Percentiles rank a stretch among this genome's conserved stretches.
phyloP scores from a whole-genome alignment of 2,797 vertebrate species.

The Chelmon rostratus region DNA sequence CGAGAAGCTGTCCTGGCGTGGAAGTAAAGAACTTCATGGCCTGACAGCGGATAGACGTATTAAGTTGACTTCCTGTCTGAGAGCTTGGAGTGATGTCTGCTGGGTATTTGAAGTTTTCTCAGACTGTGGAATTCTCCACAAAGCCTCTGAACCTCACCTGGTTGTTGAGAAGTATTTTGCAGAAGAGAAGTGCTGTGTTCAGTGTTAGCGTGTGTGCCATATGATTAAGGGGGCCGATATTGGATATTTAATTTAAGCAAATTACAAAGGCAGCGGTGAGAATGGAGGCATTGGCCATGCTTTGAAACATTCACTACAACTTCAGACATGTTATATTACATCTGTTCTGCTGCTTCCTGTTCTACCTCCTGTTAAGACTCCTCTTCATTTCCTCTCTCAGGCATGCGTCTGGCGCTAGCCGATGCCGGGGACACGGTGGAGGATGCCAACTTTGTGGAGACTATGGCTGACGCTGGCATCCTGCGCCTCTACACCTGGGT shows the following conservation, averaged over 20 bases:
- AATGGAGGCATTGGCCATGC: not conserved
- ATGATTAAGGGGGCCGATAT: not conserved
- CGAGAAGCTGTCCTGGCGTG: conserved; percentile 11
- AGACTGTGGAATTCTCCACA: conserved; percentile 12
- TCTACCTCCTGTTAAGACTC: not conserved
- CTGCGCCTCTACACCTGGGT: conserved; percentile 97
- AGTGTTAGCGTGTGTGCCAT: not conserved
- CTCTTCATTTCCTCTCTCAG: conserved; percentile 71
- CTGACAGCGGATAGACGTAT: conserved; percentile 58
- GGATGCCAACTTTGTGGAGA: conserved; percentile 98
- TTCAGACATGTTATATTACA: not conserved
- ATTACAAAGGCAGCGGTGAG: not conserved
- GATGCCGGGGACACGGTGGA: conserved; percentile 98
- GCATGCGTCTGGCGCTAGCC: conserved; percentile 96
- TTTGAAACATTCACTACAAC: not conserved
- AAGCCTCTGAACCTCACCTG: conserved; percentile 24
- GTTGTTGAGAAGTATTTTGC: conserved; percentile 10
- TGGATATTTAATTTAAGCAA: not conserved
- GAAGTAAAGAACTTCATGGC: conserved; percentile 29
- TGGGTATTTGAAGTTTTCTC: conserved; percentile 37
- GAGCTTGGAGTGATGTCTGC: conserved; percentile 39
- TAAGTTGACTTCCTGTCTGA: conserved; percentile 37
- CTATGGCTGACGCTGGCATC: conserved; percentile 97
- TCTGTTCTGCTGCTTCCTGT: not conserved
- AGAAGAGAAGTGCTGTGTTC: conserved; percentile 1